Conservation (phyloP, 2,797 vertebrate species). For the Phyllotis vaccarum region DNA sequence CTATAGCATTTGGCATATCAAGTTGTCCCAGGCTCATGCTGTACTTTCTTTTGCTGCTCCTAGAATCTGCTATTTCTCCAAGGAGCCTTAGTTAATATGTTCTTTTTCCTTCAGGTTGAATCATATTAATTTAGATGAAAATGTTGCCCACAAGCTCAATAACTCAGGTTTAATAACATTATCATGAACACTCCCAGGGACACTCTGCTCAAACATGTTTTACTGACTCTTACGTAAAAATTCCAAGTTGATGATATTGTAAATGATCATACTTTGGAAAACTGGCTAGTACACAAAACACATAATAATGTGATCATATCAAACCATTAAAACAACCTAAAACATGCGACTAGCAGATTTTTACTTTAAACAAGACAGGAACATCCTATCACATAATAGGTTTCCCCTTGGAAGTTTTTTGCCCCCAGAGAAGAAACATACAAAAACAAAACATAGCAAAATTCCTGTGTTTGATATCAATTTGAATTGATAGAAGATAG, state of each 20-base stretch:
- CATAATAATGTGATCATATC: neutral
- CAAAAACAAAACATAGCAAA: neutral
- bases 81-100: constrained; percentile 51
- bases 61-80: constrained; percentile 63
- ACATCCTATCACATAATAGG: neutral
- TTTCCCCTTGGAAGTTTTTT: neutral
- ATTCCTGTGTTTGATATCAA: neutral
- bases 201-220: neutral
- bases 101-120: constrained; percentile 63
- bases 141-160: constrained; percentile 38
- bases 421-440: neutral
- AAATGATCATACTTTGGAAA: constrained; percentile 57
- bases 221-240: constrained; percentile 38
- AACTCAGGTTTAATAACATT: constrained; percentile 54
- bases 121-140: constrained; percentile 67
- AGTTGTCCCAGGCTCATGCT: neutral
- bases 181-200: neutral
- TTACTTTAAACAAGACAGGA: neutral
- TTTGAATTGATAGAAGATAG: neutral
- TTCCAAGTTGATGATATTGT: constrained; percentile 27
- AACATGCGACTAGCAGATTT: neutral
- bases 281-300: neutral
- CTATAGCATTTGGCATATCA: neutral
- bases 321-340: constrained; percentile 13
- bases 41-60: neutral